Evolutionary conservation across 2,888 invertebrate genomes (phyloP).

Genomic region (Ennomos fuscantarius): DNA sequence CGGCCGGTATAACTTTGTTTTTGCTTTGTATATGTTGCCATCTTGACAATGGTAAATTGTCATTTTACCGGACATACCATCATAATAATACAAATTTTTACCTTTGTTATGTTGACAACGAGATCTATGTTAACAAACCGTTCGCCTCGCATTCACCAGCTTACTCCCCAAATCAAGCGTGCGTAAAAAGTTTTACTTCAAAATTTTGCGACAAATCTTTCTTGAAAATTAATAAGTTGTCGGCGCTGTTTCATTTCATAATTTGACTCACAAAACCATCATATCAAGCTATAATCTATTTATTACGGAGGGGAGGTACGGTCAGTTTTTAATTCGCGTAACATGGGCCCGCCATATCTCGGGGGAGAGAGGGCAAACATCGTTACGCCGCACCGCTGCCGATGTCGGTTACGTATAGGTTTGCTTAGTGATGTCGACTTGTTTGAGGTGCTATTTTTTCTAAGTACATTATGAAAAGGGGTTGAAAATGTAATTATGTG

Average conservation of each 20-base stretch:
- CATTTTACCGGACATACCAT: no score
- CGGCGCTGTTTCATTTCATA: not conserved
- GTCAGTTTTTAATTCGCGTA: constrained; percentile 75
- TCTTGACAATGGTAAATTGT: no score
- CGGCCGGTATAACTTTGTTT: no score
- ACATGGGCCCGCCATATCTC: constrained; percentile 70
- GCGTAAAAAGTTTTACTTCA: no score
- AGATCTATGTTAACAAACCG: no score
- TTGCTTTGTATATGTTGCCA: no score
- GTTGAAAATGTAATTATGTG: constrained; percentile 5
- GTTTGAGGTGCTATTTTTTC: constrained; percentile 33
- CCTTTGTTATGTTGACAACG: no score
- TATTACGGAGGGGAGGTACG: constrained; percentile 54
- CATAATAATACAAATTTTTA: no score
- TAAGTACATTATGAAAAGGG: constrained; percentile 14
- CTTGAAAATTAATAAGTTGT: no score
- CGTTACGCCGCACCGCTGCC: constrained; percentile 54
- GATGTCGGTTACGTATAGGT: constrained; percentile 37
- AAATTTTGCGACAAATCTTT: no score
- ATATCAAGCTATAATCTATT: constrained; percentile 51
- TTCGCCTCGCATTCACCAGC: no score
- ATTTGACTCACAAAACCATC: constrained; percentile 39
- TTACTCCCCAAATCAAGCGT: no score
- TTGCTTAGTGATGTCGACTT: constrained; percentile 50
- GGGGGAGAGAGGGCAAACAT: constrained; percentile 75